phyloP scores from a whole-genome alignment of 2,888 invertebrate species.

The Operophtera brumata region DNA sequence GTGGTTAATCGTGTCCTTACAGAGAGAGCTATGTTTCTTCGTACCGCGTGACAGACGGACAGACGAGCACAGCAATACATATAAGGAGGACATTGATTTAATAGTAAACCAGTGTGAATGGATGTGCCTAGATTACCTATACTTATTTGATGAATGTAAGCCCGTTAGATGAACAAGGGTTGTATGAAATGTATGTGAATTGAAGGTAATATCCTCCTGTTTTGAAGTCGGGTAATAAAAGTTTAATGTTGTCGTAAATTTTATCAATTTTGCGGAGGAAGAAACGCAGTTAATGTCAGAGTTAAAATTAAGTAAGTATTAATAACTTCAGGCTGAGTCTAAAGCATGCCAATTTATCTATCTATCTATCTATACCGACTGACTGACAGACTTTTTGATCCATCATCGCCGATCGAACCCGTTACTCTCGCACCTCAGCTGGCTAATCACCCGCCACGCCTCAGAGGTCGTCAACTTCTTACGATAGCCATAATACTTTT shows the following conservation, averaged over 20 bases:
- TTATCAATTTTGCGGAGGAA: not conserved
- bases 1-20: slow-evolving; percentile 27
- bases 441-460: too few relatives aligned
- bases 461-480: too few relatives aligned
- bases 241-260: slow-evolving; percentile 12
- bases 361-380: too few relatives aligned
- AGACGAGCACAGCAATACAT: slow-evolving; percentile 48
- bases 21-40: slow-evolving; percentile 45
- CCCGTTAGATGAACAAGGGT: slow-evolving; percentile 21
- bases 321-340: too few relatives aligned
- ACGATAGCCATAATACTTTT: too few relatives aligned
- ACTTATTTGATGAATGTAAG: slow-evolving; percentile 48
- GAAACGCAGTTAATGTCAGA: too few relatives aligned
- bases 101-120: slow-evolving; percentile 54
- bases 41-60: slow-evolving; percentile 55
- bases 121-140: slow-evolving; percentile 47
- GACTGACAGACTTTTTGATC: too few relatives aligned
- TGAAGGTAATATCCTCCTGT: slow-evolving; percentile 1
- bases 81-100: slow-evolving; percentile 72
- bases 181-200: slow-evolving; percentile 4
- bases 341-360: too few relatives aligned
- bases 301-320: too few relatives aligned
- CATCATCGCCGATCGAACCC: too few relatives aligned
- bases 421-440: too few relatives aligned
- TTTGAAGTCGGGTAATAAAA: slow-evolving; percentile 2